phyloP scores from a whole-genome alignment of 2,888 invertebrate species.

The Ditula angustiorana region DNA sequence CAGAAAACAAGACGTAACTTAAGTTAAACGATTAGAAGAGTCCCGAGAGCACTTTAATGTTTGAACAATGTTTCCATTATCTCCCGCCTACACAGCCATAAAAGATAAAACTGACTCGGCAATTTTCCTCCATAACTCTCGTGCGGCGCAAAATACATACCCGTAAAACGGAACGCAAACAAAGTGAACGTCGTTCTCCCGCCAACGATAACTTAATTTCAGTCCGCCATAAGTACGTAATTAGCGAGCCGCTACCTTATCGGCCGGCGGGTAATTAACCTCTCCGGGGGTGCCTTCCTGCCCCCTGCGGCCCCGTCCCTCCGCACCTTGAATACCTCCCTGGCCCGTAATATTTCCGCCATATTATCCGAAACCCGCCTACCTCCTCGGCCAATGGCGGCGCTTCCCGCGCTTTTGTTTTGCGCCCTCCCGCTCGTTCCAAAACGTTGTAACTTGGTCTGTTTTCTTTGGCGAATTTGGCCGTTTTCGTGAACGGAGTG shows the following conservation, averaged over 20 bases:
- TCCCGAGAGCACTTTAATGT: constrained; percentile 62
- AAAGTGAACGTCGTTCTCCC: constrained; percentile 83
- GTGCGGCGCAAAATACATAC: constrained; percentile 76
- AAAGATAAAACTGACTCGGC: constrained; percentile 81
- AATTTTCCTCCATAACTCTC: constrained; percentile 83
- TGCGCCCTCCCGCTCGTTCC: constrained; percentile 73
- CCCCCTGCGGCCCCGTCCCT: constrained; percentile 58
- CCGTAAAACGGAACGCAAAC: constrained; percentile 84
- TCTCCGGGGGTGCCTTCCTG: constrained; percentile 63
- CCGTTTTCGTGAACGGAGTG: constrained; percentile 75
- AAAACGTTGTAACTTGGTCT: constrained; percentile 80
- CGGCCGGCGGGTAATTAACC: constrained; percentile 85
- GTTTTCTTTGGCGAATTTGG: constrained; percentile 80
- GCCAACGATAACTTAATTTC: constrained; percentile 85
- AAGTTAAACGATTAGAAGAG: constrained; percentile 80
- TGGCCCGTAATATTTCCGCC: constrained; percentile 82
- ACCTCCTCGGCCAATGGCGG: constrained; percentile 82
- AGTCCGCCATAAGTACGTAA: constrained; percentile 85
- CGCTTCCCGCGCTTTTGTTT: constrained; percentile 84
- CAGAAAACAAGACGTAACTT: constrained; percentile 68
- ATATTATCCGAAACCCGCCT: constrained; percentile 82
- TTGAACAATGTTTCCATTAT: constrained; percentile 81
- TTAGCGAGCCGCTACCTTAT: constrained; percentile 85
- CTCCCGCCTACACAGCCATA: constrained; percentile 69
- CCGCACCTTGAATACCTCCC: constrained; percentile 82